Conservation (phyloP, 2,113 vertebrate genomes). For the Thunnus thynnus region DNA sequence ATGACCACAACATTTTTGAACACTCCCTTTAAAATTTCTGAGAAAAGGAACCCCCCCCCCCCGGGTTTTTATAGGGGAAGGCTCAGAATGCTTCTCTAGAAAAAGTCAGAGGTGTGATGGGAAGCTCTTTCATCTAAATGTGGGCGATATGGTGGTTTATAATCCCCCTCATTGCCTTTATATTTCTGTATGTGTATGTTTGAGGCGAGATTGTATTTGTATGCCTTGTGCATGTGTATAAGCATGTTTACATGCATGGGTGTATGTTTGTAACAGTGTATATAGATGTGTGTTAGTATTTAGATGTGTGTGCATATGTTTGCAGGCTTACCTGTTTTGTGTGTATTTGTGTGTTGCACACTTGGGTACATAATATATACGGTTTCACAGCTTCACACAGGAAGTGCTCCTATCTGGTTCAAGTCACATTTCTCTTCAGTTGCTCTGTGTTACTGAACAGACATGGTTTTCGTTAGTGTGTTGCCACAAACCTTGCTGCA, state of each 20-base stretch:
- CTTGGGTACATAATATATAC: not conserved
- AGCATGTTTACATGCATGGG: not conserved
- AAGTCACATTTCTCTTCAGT: not conserved
- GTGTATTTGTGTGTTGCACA: not conserved
- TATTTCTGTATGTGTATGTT: no score
- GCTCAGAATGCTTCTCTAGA: no score
- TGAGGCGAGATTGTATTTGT: not conserved
- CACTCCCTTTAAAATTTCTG: no score
- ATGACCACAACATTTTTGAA: no score
- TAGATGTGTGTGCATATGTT: not conserved
- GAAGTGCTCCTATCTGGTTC: not conserved
- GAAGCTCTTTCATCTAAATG: no score
- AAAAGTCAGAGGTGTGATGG: no score
- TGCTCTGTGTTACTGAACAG: not conserved
- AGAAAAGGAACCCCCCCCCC: no score
- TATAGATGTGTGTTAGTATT: not conserved
- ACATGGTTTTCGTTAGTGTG: no score
- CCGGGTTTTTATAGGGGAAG: no score
- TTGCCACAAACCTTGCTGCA: not conserved
- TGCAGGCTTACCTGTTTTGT: not conserved
- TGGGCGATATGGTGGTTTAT: no score
- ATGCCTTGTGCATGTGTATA: not conserved
- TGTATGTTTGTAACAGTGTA: not conserved
- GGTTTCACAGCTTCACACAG: conserved; percentile 23
- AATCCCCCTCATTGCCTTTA: no score